Conservation (phyloP, 37 sponge, comb jelly and placozoan genomes). For the Amphimedon queenslandica region DNA sequence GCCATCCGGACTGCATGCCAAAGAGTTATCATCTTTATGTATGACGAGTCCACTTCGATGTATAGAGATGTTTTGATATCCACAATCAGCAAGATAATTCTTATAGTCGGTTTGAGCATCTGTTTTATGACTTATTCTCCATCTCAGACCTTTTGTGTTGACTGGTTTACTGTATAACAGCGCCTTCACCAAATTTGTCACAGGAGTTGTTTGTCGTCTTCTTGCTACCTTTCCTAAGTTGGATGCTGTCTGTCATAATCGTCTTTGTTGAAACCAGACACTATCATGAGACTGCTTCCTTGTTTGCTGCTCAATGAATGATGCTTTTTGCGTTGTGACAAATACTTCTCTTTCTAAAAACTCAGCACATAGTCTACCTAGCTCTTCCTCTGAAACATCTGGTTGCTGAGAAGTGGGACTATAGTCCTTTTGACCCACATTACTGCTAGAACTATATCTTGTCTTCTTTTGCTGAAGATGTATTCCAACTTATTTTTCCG, state of each 20-base stretch:
- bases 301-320: neutral
- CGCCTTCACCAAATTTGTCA: neutral
- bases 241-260: constrained; percentile 18
- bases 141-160: neutral
- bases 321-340: neutral
- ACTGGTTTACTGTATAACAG: neutral
- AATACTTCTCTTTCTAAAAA: neutral
- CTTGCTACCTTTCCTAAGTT: constrained; percentile 14
- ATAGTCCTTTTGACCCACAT: constrained; percentile 6
- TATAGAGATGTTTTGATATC: neutral
- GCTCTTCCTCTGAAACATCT: constrained; percentile 4
- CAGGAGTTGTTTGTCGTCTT: neutral
- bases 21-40: constrained; percentile 1
- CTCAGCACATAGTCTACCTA: constrained; percentile 18
- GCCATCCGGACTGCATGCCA: constrained; percentile 18
- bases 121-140: constrained; percentile 16
- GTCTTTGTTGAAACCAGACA: neutral
- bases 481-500: neutral
- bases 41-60: constrained; percentile 4
- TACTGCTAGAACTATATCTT: neutral
- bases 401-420: constrained; percentile 15
- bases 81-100: neutral
- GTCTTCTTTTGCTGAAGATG: neutral
- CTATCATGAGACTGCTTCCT: neutral
- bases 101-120: constrained; percentile 2